phyloP scores from a whole-genome alignment of 2,797 vertebrate species.

The Muraenolepis orangiensis region DNA sequence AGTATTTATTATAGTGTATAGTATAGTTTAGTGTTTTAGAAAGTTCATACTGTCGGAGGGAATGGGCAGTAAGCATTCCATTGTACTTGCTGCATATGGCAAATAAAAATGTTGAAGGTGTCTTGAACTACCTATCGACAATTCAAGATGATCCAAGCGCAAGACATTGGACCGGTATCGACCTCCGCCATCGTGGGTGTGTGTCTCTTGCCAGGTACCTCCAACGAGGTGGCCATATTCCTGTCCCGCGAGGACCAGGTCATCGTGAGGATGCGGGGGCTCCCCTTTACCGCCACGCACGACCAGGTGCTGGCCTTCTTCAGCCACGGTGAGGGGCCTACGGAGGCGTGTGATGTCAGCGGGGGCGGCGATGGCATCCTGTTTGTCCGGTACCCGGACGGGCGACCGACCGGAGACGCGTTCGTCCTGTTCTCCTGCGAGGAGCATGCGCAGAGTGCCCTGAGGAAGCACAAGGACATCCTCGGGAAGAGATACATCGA shows the following conservation, averaged over 20 bases:
- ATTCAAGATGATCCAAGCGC: not conserved
- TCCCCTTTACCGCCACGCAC: constrained; percentile 91
- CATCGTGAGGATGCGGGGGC: constrained; percentile 91
- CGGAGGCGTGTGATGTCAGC: constrained; percentile 81
- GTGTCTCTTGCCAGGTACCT: constrained; percentile 78
- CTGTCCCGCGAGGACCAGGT: constrained; percentile 93
- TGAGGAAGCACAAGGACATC: constrained; percentile 96
- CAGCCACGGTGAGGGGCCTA: constrained; percentile 62
- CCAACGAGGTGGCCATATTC: constrained; percentile 92
- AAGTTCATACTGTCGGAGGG: too few species aligned
- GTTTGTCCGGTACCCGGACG: constrained; percentile 94
- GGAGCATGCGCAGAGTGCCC: constrained; percentile 89
- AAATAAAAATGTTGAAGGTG: too few species aligned
- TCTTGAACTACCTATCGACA: not conserved
- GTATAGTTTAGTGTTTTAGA: too few species aligned
- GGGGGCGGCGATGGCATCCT: constrained; percentile 88
- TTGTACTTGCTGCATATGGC: too few species aligned
- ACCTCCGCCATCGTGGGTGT: not conserved
- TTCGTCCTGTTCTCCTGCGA: constrained; percentile 95
- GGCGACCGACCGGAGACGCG: constrained; percentile 93
- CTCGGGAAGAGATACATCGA: constrained; percentile 96
- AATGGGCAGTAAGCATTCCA: too few species aligned
- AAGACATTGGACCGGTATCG: not conserved
- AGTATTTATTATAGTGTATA: too few species aligned
- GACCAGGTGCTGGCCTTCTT: constrained; percentile 90